phyloP scores from a whole-genome alignment of 2,888 invertebrate species.

The Xestia ashworthii region DNA sequence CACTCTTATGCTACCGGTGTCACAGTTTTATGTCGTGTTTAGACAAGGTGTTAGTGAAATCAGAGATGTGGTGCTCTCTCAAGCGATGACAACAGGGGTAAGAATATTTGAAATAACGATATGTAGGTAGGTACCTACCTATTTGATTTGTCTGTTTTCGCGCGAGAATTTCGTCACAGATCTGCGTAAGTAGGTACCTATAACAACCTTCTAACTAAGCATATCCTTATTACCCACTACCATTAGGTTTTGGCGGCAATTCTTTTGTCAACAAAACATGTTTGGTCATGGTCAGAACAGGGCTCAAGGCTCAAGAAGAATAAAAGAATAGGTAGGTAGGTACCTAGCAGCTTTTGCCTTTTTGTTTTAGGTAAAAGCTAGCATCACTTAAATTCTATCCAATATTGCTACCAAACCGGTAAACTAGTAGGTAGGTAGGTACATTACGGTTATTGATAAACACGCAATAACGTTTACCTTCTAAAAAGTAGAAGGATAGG shows the following conservation, averaged over 20 bases:
- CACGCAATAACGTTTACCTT: background rate
- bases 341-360: background rate
- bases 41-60: slow-evolving; percentile 80
- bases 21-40: slow-evolving; percentile 80
- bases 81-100: slow-evolving; percentile 88
- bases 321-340: too few relatives aligned
- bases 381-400: background rate
- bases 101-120: slow-evolving; percentile 53
- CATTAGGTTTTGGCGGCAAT: slow-evolving; percentile 43
- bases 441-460: background rate
- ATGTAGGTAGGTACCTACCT: too few relatives aligned
- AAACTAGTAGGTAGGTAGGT: background rate
- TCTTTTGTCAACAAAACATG: background rate
- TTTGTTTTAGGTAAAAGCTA: background rate
- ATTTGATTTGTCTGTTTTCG: slow-evolving; percentile 12
- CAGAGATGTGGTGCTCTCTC: slow-evolving; percentile 84
- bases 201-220: background rate
- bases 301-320: background rate
- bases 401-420: background rate
- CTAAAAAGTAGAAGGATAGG: too few relatives aligned
- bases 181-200: rapidly evolving
- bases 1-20: slow-evolving; percentile 78
- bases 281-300: background rate
- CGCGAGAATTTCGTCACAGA: background rate
- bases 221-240: background rate